Conservation (phyloP, 2,113 vertebrate genomes). For the Plecturocebus donacophilus region DNA sequence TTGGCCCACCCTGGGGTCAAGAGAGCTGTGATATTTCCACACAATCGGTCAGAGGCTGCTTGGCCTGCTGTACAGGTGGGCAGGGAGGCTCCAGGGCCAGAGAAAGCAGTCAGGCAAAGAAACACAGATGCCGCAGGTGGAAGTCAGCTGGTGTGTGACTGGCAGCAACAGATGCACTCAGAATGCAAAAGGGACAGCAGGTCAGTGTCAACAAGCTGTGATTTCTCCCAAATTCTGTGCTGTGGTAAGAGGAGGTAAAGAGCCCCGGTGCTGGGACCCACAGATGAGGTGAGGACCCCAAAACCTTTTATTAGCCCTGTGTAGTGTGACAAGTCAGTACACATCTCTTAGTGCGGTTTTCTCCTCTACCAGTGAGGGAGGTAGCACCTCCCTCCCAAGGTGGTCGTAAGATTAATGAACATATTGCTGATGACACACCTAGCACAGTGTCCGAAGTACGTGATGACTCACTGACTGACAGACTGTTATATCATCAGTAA, state of each 20-base stretch:
- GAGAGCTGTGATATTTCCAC: neutral
- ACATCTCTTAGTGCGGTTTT: neutral
- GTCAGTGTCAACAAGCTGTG: neutral
- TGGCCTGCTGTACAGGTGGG: too few species aligned
- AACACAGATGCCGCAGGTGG: neutral
- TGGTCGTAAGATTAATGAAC: neutral
- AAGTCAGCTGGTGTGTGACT: neutral
- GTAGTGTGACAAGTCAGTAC: neutral
- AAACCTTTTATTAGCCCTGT: neutral
- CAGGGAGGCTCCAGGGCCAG: neutral
- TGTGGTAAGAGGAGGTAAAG: neutral
- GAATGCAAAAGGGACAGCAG: neutral
- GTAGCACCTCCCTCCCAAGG: neutral
- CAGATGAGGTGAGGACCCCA: neutral
- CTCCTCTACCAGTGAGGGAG: neutral
- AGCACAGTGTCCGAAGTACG: neutral
- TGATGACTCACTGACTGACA: neutral
- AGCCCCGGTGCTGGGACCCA: neutral
- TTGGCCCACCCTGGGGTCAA: too few species aligned
- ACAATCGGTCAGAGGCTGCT: neutral
- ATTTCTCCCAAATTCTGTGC: neutral
- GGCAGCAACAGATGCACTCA: neutral
- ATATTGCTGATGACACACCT: neutral
- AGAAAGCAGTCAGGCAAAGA: neutral
- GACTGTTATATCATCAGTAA: neutral